A percentile compares a stretch with the other conserved stretches of the same genome.
phyloP scores from a whole-genome alignment of 1,140 invertebrate genomes.

The Anoplolepis gracilipes region DNA sequence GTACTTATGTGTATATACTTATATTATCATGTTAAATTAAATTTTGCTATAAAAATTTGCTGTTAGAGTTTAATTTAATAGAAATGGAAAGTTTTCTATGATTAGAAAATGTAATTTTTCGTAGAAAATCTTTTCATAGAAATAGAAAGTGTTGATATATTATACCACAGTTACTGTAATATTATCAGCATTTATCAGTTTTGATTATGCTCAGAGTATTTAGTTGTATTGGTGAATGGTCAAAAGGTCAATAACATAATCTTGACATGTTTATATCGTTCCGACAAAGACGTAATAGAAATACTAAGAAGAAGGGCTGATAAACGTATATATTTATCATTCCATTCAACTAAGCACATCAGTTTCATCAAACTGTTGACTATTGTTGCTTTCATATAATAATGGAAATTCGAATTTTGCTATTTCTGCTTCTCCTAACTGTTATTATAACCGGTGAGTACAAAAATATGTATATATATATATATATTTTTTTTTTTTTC shows the following conservation, averaged over 20 bases:
- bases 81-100: not conserved
- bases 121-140: slow-evolving; percentile 1
- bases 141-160: slow-evolving; percentile 2
- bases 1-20: slow-evolving; percentile 4
- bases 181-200: slow-evolving; percentile 27
- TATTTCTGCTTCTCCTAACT: slow-evolving; percentile 33
- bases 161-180: not conserved
- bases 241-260: slow-evolving; percentile 21
- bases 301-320: slow-evolving; percentile 13
- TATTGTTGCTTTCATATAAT: not conserved
- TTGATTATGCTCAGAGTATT: not conserved
- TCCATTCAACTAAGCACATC: not conserved
- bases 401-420: slow-evolving; percentile 55
- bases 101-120: not conserved
- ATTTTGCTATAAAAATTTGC: not conserved
- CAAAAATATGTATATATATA: not conserved
- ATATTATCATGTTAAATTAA: not conserved
- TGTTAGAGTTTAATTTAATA: not conserved
- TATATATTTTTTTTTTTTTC: too few species aligned
- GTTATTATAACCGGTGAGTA: slow-evolving; percentile 46
- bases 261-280: not conserved
- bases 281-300: not conserved
- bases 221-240: slow-evolving; percentile 3
- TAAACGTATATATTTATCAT: slow-evolving; percentile 41
- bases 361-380: not conserved